Conservation (phyloP, 1,140 invertebrate genomes). For the Homarus americanus region DNA sequence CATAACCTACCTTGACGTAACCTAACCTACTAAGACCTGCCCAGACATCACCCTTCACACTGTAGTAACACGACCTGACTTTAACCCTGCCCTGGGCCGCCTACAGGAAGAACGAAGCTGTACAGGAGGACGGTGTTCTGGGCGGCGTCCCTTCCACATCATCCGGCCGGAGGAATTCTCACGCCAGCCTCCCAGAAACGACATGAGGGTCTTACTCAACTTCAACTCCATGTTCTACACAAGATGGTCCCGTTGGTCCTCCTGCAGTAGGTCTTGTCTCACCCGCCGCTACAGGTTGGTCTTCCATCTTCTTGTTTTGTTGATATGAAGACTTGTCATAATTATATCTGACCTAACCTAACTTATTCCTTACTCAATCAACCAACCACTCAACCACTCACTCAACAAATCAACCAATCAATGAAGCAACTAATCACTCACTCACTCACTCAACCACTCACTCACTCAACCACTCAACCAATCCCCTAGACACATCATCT, state of each 20-base stretch:
- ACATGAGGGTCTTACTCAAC: slow-evolving; percentile 73
- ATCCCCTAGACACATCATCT: no score
- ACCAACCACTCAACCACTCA: no score
- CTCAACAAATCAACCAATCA: no score
- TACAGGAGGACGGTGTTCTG: slow-evolving; percentile 57
- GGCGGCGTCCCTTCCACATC: slow-evolving; percentile 69
- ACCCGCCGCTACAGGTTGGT: slow-evolving; percentile 81
- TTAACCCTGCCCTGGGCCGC: no score
- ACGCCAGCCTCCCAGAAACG: slow-evolving; percentile 41
- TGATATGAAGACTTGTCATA: no score
- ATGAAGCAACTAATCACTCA: no score
- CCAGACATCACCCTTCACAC: no score
- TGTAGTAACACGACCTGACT: no score
- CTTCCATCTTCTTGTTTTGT: not conserved
- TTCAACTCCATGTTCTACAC: slow-evolving; percentile 79
- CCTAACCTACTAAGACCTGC: no score
- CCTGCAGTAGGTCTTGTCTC: slow-evolving; percentile 82
- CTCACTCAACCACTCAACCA: not conserved
- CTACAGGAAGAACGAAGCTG: slow-evolving; percentile 63
- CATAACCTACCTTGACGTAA: no score
- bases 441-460: not conserved
- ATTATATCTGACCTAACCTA: no score
- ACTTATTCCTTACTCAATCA: no score
- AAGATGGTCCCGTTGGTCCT: slow-evolving; percentile 83
- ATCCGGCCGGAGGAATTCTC: slow-evolving; percentile 67